Evolutionary conservation across 2,797 vertebrate genomes (phyloP).

Genomic region (Erpetoichthys calabaricus): DNA sequence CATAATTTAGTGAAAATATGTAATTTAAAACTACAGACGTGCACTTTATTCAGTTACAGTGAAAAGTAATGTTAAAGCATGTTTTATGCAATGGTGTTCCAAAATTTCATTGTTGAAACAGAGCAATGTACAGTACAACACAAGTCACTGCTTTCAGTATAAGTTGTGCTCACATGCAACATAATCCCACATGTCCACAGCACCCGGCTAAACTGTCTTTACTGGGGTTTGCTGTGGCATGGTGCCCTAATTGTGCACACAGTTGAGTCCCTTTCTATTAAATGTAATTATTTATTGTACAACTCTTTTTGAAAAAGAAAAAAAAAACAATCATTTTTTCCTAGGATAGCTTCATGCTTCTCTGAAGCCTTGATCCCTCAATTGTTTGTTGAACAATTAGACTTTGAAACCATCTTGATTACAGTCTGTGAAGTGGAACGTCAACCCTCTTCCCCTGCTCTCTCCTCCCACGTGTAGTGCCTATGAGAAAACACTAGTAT

Average conservation of each 20-base stretch:
- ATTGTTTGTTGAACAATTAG: slow-evolving; percentile 14
- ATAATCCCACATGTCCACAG: too few species aligned
- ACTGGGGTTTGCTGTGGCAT: neutral
- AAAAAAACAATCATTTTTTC: neutral
- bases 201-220: too few species aligned
- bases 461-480: slow-evolving; percentile 1
- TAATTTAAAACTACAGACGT: too few species aligned
- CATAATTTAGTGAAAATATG: too few species aligned
- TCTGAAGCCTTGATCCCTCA: slow-evolving; percentile 7
- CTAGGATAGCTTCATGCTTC: slow-evolving; percentile 3
- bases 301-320: slow-evolving; percentile 2
- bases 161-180: too few species aligned
- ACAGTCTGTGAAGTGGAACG: slow-evolving; percentile 20
- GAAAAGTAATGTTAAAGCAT: too few species aligned
- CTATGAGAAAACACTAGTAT: slow-evolving; percentile 12
- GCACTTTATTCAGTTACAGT: too few species aligned
- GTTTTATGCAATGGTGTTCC: too few species aligned
- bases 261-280: neutral
- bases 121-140: too few species aligned
- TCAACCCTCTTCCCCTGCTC: slow-evolving; percentile 14
- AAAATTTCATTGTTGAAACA: too few species aligned
- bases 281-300: neutral
- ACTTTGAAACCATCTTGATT: slow-evolving; percentile 25
- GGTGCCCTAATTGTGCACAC: neutral
- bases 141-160: too few species aligned